A percentile compares a stretch with the other conserved stretches of the same genome.
Evolutionary conservation across 2,797 vertebrate genomes (phyloP).

Genomic region (Momotus momota): DNA sequence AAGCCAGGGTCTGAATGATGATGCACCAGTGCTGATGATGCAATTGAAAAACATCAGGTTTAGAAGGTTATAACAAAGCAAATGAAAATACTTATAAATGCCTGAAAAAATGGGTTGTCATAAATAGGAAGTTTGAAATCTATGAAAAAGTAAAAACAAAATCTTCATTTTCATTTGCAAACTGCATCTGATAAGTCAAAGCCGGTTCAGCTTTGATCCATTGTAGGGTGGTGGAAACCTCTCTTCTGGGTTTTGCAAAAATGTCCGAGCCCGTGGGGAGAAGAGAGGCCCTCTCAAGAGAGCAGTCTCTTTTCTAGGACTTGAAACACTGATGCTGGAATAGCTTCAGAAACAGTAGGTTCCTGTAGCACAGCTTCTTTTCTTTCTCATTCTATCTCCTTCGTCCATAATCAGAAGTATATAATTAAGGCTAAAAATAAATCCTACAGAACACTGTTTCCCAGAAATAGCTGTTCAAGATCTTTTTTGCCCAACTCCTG

Average conservation of each 20-base stretch:
- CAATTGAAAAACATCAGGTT: background rate
- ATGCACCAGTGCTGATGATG: background rate
- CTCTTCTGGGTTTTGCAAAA: background rate
- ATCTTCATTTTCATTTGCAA: background rate
- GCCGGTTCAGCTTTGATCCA: background rate
- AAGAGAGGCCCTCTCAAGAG: background rate
- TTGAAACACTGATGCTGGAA: background rate
- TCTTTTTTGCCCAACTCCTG: background rate
- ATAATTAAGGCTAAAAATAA: conserved; percentile 65
- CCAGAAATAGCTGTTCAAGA: conserved; percentile 26
- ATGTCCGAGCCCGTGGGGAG: background rate
- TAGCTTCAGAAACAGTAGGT: background rate
- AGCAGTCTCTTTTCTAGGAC: background rate
- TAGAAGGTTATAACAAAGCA: background rate
- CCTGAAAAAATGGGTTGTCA: background rate
- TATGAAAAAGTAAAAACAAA: background rate
- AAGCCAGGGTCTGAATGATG: background rate
- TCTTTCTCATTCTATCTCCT: background rate
- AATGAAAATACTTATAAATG: background rate
- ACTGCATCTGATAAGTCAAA: background rate
- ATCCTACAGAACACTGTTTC: conserved; percentile 29
- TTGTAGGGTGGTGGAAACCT: background rate
- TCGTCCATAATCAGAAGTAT: background rate
- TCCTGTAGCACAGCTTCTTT: background rate
- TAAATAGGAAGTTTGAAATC: background rate